Conservation (phyloP, 2,113 vertebrate genomes). For the Mellivora capensis region DNA sequence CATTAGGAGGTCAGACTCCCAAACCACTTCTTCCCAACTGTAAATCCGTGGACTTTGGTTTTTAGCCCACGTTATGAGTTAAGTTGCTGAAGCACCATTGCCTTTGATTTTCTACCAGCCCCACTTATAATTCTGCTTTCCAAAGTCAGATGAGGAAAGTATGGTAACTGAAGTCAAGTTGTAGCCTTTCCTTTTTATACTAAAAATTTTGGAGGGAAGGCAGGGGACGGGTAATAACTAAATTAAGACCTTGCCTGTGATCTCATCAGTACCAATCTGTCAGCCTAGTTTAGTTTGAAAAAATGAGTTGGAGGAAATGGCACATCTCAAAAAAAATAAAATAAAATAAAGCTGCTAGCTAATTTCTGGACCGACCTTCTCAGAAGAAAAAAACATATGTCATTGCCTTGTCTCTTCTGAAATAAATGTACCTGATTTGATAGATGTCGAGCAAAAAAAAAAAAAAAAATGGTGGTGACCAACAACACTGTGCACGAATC, state of each 20-base stretch:
- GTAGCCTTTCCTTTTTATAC: not conserved
- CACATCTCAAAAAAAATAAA: not conserved
- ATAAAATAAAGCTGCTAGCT: not conserved
- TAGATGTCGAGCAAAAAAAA: rapidly evolving
- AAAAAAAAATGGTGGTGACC: not conserved
- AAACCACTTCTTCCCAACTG: not conserved
- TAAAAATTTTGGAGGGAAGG: not conserved
- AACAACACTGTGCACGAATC: rapidly evolving
- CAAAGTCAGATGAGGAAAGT: not conserved
- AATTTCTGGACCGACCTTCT: not conserved
- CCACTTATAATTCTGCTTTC: not conserved
- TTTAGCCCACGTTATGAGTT: not conserved
- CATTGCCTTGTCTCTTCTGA: not conserved
- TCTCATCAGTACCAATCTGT: not conserved
- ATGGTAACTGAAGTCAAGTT: not conserved
- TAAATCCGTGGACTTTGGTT: not conserved
- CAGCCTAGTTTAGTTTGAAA: not conserved
- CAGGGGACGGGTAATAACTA: not conserved
- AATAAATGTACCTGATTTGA: rapidly evolving
- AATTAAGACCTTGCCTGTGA: not conserved
- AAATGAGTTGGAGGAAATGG: conserved; percentile 14
- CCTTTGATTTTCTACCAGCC: not conserved
- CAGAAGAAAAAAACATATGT: not conserved
- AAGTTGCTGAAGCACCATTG: not conserved
- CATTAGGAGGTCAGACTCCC: not conserved